Base-by-base conservation (phyloP, 2,113 vertebrate genomes). In the Strix uralensis region DNA sequence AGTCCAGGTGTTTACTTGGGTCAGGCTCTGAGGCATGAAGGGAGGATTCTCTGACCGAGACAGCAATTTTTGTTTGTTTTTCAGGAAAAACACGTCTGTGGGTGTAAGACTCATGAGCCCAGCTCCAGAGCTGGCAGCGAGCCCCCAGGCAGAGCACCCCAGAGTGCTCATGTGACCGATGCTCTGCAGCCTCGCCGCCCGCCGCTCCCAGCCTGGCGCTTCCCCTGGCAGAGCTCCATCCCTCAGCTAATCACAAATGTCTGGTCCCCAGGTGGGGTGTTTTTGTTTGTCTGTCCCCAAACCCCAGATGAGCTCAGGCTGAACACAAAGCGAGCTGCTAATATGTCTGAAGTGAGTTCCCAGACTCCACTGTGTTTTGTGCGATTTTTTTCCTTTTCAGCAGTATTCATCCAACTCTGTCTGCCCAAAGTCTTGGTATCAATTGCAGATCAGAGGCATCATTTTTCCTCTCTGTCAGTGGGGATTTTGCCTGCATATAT, bases 131-230 rank as follows among this genome's bases (percentile, higher is more conserved):
- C 44, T 44, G 59, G 47, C 22, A 11, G 19, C 5, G 5, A 42
- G 20, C 17, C 38, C 52, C 30, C 27, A 1, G 3, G 51, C 59
- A 13, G 32, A 11, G 17, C 34, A 15, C 8, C 26, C 15, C 3
- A 3, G 69, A 9, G 8, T 4, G 10, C 32, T 26, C 36, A 12
- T 2, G 11, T 2, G 18, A 13, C 10, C 38, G 10, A 25, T 38
- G 13, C 3, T 6, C 10, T 1, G n/a, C 58, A 58, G 57, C 59
- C n/a, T 18, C 10, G 0, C 10, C 1, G 2, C 6, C 58, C 21
- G 44, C 40, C 0, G 15, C 54, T 61, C 58, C 2, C 1, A 0
- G 1, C 14, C 13, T 7, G 4, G 44, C 0, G 2, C 58, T 77
- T 27, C 6, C 23, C 59, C 36, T 20, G 16, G 58, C 83, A 83